Conservation (phyloP, 2,797 vertebrate species). For the Gallinago solitaria region DNA sequence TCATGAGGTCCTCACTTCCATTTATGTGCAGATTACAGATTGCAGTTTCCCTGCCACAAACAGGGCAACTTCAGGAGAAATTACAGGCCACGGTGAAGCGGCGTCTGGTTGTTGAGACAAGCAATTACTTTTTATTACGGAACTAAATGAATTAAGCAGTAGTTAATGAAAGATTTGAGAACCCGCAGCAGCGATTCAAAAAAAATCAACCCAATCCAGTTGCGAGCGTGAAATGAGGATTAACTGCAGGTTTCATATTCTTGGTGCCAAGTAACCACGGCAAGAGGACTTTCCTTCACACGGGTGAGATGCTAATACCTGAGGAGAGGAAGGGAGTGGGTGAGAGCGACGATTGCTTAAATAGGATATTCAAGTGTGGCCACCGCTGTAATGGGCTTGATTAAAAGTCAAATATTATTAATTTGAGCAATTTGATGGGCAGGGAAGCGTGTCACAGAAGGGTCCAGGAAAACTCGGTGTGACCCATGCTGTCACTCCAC, state of each 20-base stretch:
- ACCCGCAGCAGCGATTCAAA: rapidly evolving
- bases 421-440: background rate
- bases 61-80: background rate
- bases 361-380: background rate
- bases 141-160: background rate
- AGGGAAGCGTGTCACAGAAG: background rate
- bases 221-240: background rate
- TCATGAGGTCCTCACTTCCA: no score
- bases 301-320: background rate
- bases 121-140: background rate
- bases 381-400: background rate
- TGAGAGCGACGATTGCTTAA: background rate
- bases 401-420: background rate
- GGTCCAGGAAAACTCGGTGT: background rate
- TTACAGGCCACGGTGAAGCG: background rate
- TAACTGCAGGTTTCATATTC: background rate
- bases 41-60: background rate
- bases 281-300: background rate
- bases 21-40: background rate
- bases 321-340: background rate
- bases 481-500: rapidly evolving
- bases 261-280: background rate
- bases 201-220: rapidly evolving
- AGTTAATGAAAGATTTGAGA: background rate
- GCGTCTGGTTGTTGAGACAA: background rate